Percentiles rank a stretch among this genome's conserved stretches.
Evolutionary conservation across 2,888 invertebrate species (phyloP).

Genomic region (Agonopterix arenella): DNA sequence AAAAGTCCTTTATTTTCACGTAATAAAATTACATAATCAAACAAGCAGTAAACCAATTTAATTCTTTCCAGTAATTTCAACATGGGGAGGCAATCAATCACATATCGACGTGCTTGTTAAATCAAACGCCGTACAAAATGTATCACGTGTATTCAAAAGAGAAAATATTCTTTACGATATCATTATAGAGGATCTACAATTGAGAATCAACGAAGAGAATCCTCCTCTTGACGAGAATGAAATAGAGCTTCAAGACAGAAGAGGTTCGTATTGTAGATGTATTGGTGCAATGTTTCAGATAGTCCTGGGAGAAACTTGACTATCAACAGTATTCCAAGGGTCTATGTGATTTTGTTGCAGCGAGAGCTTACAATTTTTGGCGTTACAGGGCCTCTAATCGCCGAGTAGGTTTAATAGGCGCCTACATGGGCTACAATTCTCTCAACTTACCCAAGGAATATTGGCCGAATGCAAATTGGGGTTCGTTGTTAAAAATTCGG

Average conservation of each 20-base stretch:
- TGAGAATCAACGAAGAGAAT: constrained; percentile 88
- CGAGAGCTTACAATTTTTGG: constrained; percentile 77
- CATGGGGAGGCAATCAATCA: constrained; percentile 81
- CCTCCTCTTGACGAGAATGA: constrained; percentile 82
- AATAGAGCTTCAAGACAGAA: constrained; percentile 80
- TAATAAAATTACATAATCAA: not conserved
- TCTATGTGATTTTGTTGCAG: constrained; percentile 67
- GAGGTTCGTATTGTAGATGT: constrained; percentile 68
- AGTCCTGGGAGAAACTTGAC: constrained; percentile 1
- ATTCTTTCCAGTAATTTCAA: constrained; percentile 72
- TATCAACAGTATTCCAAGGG: constrained; percentile 52
- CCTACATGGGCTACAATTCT: constrained; percentile 73
- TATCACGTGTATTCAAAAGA: constrained; percentile 78
- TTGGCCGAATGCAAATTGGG: constrained; percentile 79
- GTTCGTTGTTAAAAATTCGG: constrained; percentile 67
- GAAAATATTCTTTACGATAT: constrained; percentile 81
- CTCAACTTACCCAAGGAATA: constrained; percentile 75
- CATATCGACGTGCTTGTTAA: constrained; percentile 84
- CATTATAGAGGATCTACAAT: constrained; percentile 87
- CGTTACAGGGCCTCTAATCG: constrained; percentile 70
- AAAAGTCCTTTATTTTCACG: no score
- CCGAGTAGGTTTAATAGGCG: constrained; percentile 58
- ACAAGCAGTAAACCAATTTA: not conserved
- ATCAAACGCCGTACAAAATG: constrained; percentile 78
- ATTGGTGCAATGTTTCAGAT: not conserved